These are phyloP conservation scores for Actenoides lindsayi DNA, from an alignment of 2,113 vertebrate genomes.

Conservation along the genomic window DNA sequence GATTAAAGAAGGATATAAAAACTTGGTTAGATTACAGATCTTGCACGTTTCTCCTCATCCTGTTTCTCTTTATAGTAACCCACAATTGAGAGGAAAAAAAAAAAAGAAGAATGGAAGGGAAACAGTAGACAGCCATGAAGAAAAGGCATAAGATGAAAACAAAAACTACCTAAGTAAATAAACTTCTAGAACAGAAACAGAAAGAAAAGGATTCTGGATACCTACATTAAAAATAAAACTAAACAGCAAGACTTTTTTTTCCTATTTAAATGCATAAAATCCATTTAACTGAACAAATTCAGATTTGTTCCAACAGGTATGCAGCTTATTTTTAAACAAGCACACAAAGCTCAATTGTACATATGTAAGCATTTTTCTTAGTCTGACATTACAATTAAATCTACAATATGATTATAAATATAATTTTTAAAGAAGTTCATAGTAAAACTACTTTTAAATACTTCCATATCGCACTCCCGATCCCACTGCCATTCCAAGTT, in stretches of 20 bases:
- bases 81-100: not conserved
- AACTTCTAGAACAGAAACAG: not conserved
- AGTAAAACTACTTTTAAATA: not conserved
- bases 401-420: not conserved
- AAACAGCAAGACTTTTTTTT: not conserved
- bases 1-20: not conserved
- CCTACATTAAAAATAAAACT: not conserved
- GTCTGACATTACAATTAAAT: not conserved
- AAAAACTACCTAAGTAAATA: not conserved
- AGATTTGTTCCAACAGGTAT: not conserved
- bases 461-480: not conserved
- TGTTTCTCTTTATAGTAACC: not conserved
- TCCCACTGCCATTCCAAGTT: not conserved
- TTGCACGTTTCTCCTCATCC: not conserved
- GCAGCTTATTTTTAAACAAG: not conserved
- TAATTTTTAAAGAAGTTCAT: not conserved
- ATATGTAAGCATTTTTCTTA: not conserved
- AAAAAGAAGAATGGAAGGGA: not conserved
- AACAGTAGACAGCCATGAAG: not conserved
- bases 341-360: not conserved
- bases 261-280: not conserved
- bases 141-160: not conserved
- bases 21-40: not conserved
- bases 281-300: not conserved
- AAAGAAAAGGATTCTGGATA: not conserved